A percentile compares a stretch with the other conserved stretches of the same genome.
Conservation (phyloP, 1,140 invertebrate genomes). For the Aphelenchoides avenae region DNA sequence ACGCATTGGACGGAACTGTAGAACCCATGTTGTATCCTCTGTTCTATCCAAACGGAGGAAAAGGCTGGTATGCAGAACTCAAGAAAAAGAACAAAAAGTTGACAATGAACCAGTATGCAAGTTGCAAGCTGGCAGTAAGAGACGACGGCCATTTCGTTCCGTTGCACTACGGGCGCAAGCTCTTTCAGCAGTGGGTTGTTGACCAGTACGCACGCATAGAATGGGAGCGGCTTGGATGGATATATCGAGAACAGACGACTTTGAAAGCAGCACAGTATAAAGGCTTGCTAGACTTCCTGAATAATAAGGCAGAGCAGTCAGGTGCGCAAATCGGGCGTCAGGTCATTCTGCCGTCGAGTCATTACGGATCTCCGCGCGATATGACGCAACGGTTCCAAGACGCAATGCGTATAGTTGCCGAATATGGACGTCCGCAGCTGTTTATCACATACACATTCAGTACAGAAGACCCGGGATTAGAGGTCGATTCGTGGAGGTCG, state of each 20-base stretch:
- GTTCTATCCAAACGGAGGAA: slow-evolving; percentile 11
- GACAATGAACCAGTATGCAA: slow-evolving; percentile 12
- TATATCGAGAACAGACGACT: slow-evolving; percentile 6
- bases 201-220: slow-evolving; percentile 7
- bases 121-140: not conserved
- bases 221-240: slow-evolving; percentile 10
- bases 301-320: not conserved
- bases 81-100: slow-evolving; percentile 13
- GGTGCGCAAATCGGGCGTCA: not conserved
- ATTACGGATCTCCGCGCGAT: not conserved
- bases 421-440: slow-evolving; percentile 10
- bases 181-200: slow-evolving; percentile 22
- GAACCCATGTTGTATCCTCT: slow-evolving; percentile 7
- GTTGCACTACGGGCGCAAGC: not conserved
- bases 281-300: slow-evolving; percentile 3
- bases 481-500: too few species aligned
- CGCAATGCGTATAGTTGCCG: slow-evolving; percentile 13
- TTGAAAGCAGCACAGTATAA: not conserved
- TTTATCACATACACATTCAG: slow-evolving; percentile 7
- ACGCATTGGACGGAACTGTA: slow-evolving; percentile 3
- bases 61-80: slow-evolving; percentile 9
- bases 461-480: too few species aligned
- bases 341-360: slow-evolving; percentile 8
- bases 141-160: slow-evolving; percentile 9
- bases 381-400: slow-evolving; percentile 10